phyloP scores from a whole-genome alignment of 2,113 vertebrate species.

The Gobiocypris rarus region DNA sequence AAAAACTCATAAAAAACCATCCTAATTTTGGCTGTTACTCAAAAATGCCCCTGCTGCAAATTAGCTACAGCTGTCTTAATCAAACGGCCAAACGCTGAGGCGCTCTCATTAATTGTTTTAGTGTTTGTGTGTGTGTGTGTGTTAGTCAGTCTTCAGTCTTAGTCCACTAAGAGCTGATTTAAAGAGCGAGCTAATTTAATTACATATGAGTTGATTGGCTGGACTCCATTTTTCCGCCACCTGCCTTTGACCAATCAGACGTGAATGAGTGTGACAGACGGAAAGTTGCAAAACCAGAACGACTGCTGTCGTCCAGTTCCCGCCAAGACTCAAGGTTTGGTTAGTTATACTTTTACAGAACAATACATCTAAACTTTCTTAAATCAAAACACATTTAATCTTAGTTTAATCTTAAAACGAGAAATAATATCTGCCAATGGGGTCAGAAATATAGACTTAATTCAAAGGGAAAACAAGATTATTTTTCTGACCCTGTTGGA shows the following conservation, averaged over 20 bases:
- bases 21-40: constrained; percentile 42
- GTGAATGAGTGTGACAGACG: not conserved
- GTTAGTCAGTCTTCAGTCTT: not conserved
- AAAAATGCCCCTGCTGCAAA: constrained; percentile 40
- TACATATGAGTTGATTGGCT: constrained; percentile 38
- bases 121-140: not conserved
- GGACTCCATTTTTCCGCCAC: not conserved
- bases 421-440: no score
- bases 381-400: no score
- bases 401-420: no score
- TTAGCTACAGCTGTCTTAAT: constrained; percentile 54
- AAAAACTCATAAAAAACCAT: constrained; percentile 14
- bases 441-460: no score
- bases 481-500: no score
- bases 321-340: not conserved
- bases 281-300: not conserved
- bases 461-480: no score
- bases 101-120: constrained; percentile 37
- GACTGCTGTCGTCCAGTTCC: not conserved
- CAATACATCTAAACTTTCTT: no score
- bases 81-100: not conserved
- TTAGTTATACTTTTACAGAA: no score
- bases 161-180: constrained; percentile 9
- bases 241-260: not conserved
- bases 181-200: constrained; percentile 43